Base-by-base conservation (phyloP, 2,888 invertebrate genomes). In the Meta bourneti region DNA sequence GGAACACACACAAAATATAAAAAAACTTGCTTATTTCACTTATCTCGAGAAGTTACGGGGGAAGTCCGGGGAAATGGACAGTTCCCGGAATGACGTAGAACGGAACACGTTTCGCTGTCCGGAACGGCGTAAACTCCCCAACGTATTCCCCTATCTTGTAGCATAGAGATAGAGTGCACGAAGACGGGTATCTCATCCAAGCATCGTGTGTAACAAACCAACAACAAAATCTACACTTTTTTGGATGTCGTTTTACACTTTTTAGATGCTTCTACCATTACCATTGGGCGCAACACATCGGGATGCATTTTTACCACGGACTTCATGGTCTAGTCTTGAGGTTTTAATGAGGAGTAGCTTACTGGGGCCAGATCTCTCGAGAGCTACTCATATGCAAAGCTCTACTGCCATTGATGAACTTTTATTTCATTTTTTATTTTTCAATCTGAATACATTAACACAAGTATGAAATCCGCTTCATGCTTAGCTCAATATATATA, bases 231-330 rank as follows among this genome's bases (percentile, higher is more conserved):
- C 79, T 79, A 89, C 88, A 88, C 89, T 83, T 71, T 83, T 89
- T 89, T 89, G 78, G 89, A 89, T 84, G 89, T 89, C 89, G 19
- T 89, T 89, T 89, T 79, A 89, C 89, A 89, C 83, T 83, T 89
- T 89, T 89, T 89, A 72, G 89, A 89, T 71, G 84, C 89, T 88
- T 88, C 88, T 88, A 88, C 81, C 79, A 80, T 79, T 82, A 82
- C 71, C 82, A 82, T 82, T 82, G 71, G 51, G 69, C n/a, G 75
- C 49, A 70, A n/a, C 48, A 79, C 72, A 61, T 48, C 1, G 54
- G 72, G 75, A 49, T 75, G 84, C 52, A 75, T 84, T 84, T 84
- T 84, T 84, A 75, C 75, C 61, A 61, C 77, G 13, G 49, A 77
- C 77, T 77, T 82, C n/a, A n/a, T 13, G 69, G 11, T 11, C 5